phyloP scores from a whole-genome alignment of 2,797 vertebrate species.

The Heteromormyrus szaboi region DNA sequence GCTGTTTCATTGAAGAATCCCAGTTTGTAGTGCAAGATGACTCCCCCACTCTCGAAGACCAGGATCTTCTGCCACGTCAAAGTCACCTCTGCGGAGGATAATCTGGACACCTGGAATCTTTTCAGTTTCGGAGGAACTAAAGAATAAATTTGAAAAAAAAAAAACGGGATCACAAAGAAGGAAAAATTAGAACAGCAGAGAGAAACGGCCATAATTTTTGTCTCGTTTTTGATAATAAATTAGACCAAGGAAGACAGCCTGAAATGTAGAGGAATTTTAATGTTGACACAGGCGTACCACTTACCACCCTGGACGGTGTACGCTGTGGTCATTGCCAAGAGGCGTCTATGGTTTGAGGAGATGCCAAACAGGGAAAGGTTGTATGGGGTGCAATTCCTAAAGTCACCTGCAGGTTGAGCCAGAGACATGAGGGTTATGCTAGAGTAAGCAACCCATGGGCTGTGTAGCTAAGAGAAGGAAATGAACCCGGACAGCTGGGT shows the following conservation, averaged over 20 bases:
- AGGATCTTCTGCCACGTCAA: constrained; percentile 51
- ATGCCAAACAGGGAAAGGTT: constrained; percentile 54
- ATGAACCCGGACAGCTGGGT: neutral
- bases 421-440: constrained; percentile 28
- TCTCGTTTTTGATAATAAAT: neutral
- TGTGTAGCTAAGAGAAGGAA: neutral
- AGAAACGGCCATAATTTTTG: neutral
- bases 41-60: constrained; percentile 36
- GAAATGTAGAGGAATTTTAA: neutral
- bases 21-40: constrained; percentile 50
- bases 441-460: neutral
- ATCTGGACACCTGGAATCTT: constrained; percentile 33
- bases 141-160: constrained; percentile 18
- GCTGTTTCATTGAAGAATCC: constrained; percentile 28
- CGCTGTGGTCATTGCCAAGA: constrained; percentile 37
- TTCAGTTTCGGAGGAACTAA: constrained; percentile 49
- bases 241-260: neutral
- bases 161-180: neutral
- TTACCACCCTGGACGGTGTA: constrained; percentile 53
- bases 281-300: constrained; percentile 5
- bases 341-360: constrained; percentile 17
- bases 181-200: neutral
- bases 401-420: constrained; percentile 58
- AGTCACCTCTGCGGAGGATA: constrained; percentile 34
- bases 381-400: constrained; percentile 51